Evolutionary conservation across 2,888 invertebrate species (phyloP), one percentile per base, ranked within the genome.

Genomic region (Tromatobia lineatoria): DNA sequence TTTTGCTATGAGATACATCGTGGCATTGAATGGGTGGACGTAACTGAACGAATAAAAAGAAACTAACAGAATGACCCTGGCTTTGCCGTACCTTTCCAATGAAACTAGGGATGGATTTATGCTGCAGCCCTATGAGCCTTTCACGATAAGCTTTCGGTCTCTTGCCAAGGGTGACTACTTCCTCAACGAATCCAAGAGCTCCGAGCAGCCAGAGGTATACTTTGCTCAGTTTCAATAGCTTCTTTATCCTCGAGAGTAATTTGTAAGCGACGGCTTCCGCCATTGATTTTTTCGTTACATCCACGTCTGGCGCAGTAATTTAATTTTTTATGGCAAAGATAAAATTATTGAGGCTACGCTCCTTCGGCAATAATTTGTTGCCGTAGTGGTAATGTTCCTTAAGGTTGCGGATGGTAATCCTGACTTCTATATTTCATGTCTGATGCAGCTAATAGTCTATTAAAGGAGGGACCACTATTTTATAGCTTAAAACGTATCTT

Each of bases 101-200:
- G 52, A 47, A 57, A 76, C 71, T 66, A 66, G 18, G 57, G 76
- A 82, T 73, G 54, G 73, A 79, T 77, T 77, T 77, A 82, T 77
- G 66, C 38, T n/a, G 10, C 15, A 45, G 29, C 34, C 45, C 57
- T 47, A 7, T 34, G 57, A 66, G 66, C 66, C 66, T 75, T 50
- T 47, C 34, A 57, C 64, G 71, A 67, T 67, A 66, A 70, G 71
- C 57, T 71, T 59, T 57, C 73, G n/a, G 18, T 29, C 57, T 15
- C 15, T 66, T 57, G 10, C 38, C 75, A 42, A 47, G 57, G 69
- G n/a, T 71, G 54, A 71, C 71, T 71, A 45, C 45, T 34, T 71
- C 47, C 54, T 34, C 64, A 29, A 38, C 42, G 18, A 57, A 11
- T 20, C 64, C 50, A 34, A 18, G 25, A 64, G 64, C 13, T 52